A percentile compares a stretch with the other conserved stretches of the same genome.
Conservation (phyloP, 2,888 invertebrate genomes). For the Herminia tarsipennalis region DNA sequence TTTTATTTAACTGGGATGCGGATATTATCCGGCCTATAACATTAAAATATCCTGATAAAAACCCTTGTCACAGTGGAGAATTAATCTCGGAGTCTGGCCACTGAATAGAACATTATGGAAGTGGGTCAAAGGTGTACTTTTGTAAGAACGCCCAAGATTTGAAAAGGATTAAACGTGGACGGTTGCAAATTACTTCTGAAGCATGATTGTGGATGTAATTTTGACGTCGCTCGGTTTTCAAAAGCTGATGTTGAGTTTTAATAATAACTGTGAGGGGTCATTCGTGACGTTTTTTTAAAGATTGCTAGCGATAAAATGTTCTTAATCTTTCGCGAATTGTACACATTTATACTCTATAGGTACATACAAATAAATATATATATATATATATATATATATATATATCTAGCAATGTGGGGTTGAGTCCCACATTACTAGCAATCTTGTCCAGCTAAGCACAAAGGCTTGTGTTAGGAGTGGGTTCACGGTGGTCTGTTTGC, state of each 20-base stretch:
- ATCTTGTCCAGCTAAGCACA: too few species aligned
- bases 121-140: constrained; percentile 44
- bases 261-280: neutral
- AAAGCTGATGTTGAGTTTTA: neutral
- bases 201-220: constrained; percentile 11
- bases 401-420: too few species aligned
- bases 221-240: constrained; percentile 5
- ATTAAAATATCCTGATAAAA: constrained; percentile 40
- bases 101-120: constrained; percentile 43
- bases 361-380: too few species aligned
- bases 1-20: neutral
- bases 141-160: constrained; percentile 34
- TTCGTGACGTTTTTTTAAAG: neutral
- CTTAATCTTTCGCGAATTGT: too few species aligned
- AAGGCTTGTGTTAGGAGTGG: too few species aligned
- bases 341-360: too few species aligned
- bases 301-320: neutral
- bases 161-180: constrained; percentile 36
- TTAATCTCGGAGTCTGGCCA: constrained; percentile 39
- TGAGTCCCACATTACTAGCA: too few species aligned
- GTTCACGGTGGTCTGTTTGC: too few species aligned
- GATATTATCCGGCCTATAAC: constrained; percentile 8
- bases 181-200: constrained; percentile 28
- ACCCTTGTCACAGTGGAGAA: constrained; percentile 43
- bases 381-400: too few species aligned